These are phyloP conservation scores for Tachina grossa DNA, from an alignment of 2,888 invertebrate species.

Conservation along the genomic window DNA sequence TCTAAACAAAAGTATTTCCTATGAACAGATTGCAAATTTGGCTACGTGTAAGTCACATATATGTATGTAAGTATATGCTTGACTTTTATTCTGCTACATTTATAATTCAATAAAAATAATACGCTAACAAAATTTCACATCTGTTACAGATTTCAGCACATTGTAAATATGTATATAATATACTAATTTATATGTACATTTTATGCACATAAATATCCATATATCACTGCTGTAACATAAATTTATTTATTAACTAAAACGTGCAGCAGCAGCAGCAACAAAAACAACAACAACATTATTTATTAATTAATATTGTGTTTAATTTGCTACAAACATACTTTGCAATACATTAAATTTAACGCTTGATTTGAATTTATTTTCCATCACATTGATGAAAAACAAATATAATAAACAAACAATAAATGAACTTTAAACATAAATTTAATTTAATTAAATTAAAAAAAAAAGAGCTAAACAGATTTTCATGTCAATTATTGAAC, in stretches of 20 bases:
- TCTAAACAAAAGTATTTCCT: no score
- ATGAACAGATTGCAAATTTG: no score
- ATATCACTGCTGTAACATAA: not conserved
- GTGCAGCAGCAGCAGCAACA: not conserved
- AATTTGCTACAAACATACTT: conserved; percentile 26
- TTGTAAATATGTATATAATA: not conserved
- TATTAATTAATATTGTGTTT: conserved; percentile 54
- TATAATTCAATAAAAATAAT: conserved; percentile 39
- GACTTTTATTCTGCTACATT: not conserved
- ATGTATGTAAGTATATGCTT: not conserved
- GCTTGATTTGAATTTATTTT: conserved; percentile 56
- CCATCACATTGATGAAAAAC: not conserved
- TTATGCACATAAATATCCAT: not conserved
- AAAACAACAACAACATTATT: conserved; percentile 32
- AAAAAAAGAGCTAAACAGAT: conserved; percentile 39
- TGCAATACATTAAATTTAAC: not conserved
- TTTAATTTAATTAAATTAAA: conserved; percentile 42
- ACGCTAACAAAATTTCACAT: conserved; percentile 9
- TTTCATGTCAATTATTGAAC: conserved; percentile 53
- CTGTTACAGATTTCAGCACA: conserved; percentile 19
- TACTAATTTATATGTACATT: not conserved
- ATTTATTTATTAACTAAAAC: conserved; percentile 4
- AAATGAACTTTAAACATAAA: conserved; percentile 27
- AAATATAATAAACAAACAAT: not conserved
- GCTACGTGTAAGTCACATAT: no score